These are phyloP conservation scores for Desmodus rotundus DNA, from an alignment of 2,113 vertebrate genomes.

Conservation along the genomic window DNA sequence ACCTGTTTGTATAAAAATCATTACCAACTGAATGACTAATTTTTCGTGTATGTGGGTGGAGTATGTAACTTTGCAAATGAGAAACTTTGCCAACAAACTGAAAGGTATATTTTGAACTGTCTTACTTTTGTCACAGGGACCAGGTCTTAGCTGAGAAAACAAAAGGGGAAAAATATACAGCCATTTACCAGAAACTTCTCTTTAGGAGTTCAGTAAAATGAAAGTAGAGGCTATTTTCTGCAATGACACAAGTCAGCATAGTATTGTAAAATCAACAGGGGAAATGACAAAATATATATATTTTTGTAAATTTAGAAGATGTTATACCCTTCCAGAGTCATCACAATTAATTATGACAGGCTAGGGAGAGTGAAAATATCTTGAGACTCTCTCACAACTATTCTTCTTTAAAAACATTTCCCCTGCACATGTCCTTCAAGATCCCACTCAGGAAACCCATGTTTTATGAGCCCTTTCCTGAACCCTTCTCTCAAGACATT, in stretches of 20 bases:
- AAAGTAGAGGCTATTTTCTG: constrained; percentile 2
- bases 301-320: neutral
- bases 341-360: neutral
- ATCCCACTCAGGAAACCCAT: neutral
- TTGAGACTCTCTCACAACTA: neutral
- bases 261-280: neutral
- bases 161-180: neutral
- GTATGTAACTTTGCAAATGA: constrained; percentile 23
- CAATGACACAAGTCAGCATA: neutral
- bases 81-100: neutral
- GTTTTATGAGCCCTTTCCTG: neutral
- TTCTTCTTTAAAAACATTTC: neutral
- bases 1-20: neutral
- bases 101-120: neutral
- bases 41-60: neutral
- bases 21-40: neutral
- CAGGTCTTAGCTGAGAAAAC: neutral
- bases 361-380: neutral
- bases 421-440: neutral
- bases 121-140: neutral
- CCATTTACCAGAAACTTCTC: neutral
- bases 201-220: neutral
- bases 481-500: neutral
- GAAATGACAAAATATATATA: too few relatives aligned
- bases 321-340: neutral